Evolutionary conservation across 2,113 vertebrate genomes (phyloP), one percentile per base, ranked within the genome.

Genomic region (Monopterus albus): DNA sequence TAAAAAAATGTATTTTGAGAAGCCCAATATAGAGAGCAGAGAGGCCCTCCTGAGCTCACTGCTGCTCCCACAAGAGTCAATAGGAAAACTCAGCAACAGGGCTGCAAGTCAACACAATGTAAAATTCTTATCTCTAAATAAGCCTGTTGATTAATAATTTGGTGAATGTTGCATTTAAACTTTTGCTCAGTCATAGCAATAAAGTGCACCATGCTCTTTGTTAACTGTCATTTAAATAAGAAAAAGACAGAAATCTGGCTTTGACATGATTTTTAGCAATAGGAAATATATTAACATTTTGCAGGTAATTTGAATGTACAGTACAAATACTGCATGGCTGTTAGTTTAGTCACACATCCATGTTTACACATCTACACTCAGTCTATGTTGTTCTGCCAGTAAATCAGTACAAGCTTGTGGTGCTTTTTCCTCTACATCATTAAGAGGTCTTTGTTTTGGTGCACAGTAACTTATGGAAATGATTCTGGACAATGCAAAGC

Each of bases 401-500:
- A 15, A 65, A 88, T 85, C 86, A 75, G 83, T 83, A 69, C 25
- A 18, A 39, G 40, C 36, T 10, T 13, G 47, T 5, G 23, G 40
- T 52, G 20, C 59, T 43, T 25, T 7, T 76, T 29, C 3, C 45
- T 40, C 21, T 49, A 51, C 63, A 46, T 63, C 46, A 42, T 79
- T 60, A 69, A 55, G 51, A 61, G 47, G 31, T 66, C 59, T 42
- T 61, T n/a, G 40, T 5, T 63, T 38, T 63, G 35, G 31, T 39
- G 63, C 68, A 57, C 77, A 9, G 36, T 7, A 33, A 65, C 84
- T 83, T 75, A 79, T 61, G 88, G 84, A 93, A 93, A 94, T 93
- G 89, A 91, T 93, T 94, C 74, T 71, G 90, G 94, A 90, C 84
- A 81, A 92, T 93, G 84, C 87, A 76, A 50, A 80, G 76, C 89